These are phyloP conservation scores for Merluccius polli DNA, from an alignment of 2,797 vertebrate genomes.

Conservation along the genomic window DNA sequence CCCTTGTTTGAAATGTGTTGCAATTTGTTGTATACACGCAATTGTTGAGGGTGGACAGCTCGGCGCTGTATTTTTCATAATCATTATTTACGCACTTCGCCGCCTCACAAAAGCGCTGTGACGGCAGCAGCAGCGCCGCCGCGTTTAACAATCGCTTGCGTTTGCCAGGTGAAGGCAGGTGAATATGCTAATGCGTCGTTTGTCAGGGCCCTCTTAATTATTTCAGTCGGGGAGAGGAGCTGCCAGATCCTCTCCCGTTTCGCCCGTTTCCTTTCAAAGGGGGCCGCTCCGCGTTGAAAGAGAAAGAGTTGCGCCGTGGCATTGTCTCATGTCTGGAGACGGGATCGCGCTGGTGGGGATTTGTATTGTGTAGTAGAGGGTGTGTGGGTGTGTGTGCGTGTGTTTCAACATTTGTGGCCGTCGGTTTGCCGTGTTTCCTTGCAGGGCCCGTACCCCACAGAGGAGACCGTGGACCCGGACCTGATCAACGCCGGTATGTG, in stretches of 20 bases:
- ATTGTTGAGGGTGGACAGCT: slow-evolving; percentile 41
- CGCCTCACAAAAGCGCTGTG: slow-evolving; percentile 39
- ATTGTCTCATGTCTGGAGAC: slow-evolving; percentile 34
- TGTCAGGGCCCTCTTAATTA: slow-evolving; percentile 48
- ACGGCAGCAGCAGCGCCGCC: slow-evolving; percentile 16
- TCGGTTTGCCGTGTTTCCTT: slow-evolving; percentile 16
- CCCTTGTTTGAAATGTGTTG: slow-evolving; percentile 34
- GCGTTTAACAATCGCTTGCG: slow-evolving; percentile 37
- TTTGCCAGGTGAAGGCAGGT: slow-evolving; percentile 44
- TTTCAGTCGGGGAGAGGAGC: slow-evolving; percentile 21
- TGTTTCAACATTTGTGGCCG: slow-evolving; percentile 31
- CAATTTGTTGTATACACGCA: slow-evolving; percentile 42
- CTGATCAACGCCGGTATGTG: slow-evolving; percentile 93
- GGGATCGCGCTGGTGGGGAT: slow-evolving; percentile 37
- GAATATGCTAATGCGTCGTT: slow-evolving; percentile 45
- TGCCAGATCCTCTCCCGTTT: slow-evolving; percentile 9
- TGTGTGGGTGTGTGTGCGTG: slow-evolving; percentile 12
- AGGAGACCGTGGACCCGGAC: slow-evolving; percentile 87
- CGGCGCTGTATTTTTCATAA: slow-evolving; percentile 27
- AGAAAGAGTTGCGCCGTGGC: slow-evolving; percentile 48
- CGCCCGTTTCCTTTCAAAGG: slow-evolving; percentile 12
- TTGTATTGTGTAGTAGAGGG: slow-evolving; percentile 10
- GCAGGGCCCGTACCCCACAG: slow-evolving; percentile 92
- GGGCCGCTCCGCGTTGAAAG: slow-evolving; percentile 47
- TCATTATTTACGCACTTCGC: slow-evolving; percentile 46